Base-by-base conservation (phyloP, 2,888 invertebrate genomes). In the Tuberolachnus salignus region DNA sequence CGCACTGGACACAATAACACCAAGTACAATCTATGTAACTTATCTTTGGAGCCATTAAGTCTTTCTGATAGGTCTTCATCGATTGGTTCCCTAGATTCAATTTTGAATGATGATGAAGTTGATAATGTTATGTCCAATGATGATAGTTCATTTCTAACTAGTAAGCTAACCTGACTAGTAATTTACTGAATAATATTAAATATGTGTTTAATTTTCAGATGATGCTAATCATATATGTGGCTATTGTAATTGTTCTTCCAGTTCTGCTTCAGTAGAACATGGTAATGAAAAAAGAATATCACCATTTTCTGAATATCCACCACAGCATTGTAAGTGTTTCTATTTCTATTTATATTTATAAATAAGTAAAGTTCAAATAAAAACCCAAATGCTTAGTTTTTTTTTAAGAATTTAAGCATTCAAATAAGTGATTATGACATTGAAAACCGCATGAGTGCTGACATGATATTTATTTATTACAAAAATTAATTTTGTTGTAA, bases 81-180 rank as follows among this genome's bases (percentile, higher is more conserved):
- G 82, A 86, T 89, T 78, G 94, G 94, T 73, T 95, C 95, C 83
- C 87, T 94, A 83, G 94, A 95, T 86, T 95, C 95, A 0, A 92
- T 94, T 86, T 87, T 94, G 83, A 95, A 95, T 86, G 91, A 84
- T 53, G 83, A 91, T 83, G 93, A 93, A 85, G 88, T 90, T 49
- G 88, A 90, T 82, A 89, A 88, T 46, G 86, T 90, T 72, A 89
- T 89, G 89, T 89, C 81, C 73, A 82, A 83, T 75, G 82, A 83
- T 72, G 83, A 82, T 67, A 81, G 72, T 80, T 82, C 82, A 26
- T 81, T 80, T 66, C 51, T 78, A 69, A 69, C 49, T 10, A 67
- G 78, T 78, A 78, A 69, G 80, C 74, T 26, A 21, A 26, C 16
- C 57, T 21, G 3, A 44, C 16, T 59, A 59, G 57, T 21, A 42